phyloP scores from a whole-genome alignment of 2,888 invertebrate genomes.

The Athalia cordata region DNA sequence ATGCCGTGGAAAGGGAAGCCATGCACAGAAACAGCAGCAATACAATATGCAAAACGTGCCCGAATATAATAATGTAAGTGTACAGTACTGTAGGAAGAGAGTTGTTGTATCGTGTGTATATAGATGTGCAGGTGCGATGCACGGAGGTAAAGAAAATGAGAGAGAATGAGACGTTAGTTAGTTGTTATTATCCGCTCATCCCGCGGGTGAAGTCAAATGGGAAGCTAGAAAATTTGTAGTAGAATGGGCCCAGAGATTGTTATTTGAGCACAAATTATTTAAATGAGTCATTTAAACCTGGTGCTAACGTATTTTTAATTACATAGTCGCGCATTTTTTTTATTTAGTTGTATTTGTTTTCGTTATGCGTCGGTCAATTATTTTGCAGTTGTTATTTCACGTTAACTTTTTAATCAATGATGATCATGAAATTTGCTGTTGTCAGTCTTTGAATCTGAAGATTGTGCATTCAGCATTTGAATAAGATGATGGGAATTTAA shows the following conservation, averaged over 20 bases:
- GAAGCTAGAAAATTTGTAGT: background rate
- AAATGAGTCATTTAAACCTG: constrained; percentile 41
- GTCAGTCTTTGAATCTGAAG: constrained; percentile 67
- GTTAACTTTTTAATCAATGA: constrained; percentile 3
- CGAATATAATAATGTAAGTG: constrained; percentile 45
- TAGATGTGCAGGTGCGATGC: constrained; percentile 51
- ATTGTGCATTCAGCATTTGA: constrained; percentile 59
- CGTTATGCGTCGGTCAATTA: background rate
- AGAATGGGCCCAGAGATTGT: constrained; percentile 6
- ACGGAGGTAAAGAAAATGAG: constrained; percentile 10
- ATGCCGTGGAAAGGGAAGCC: constrained; percentile 21
- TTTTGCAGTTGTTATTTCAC: constrained; percentile 11
- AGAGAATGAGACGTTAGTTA: constrained; percentile 50
- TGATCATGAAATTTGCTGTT: constrained; percentile 58
- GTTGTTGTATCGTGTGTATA: constrained; percentile 50
- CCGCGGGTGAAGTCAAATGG: background rate
- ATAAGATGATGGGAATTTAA: constrained; percentile 4
- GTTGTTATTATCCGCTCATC: constrained; percentile 38
- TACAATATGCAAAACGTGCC: constrained; percentile 7
- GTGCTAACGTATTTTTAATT: constrained; percentile 51
- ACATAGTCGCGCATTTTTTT: constrained; percentile 42
- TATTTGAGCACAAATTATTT: constrained; percentile 46
- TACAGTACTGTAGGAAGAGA: constrained; percentile 47
- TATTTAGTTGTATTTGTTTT: background rate
- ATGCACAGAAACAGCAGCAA: constrained; percentile 44